Base-by-base conservation (phyloP, 2,888 invertebrate genomes). In the Agriopis leucophaearia region DNA sequence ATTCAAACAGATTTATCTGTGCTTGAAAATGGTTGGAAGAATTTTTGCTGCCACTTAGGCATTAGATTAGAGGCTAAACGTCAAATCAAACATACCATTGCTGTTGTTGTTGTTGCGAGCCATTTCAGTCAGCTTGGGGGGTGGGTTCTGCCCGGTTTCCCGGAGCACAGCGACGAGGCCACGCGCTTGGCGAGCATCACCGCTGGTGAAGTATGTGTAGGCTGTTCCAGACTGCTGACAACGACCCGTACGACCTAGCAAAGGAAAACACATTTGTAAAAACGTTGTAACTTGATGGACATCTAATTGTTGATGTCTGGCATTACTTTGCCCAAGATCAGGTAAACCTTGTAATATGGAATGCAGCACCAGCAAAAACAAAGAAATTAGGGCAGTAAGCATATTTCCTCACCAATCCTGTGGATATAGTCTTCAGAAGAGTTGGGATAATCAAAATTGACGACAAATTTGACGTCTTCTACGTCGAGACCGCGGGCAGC, bases 391-490 rank as follows among this genome's bases (percentile, higher is more conserved):
- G 1, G 5, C 3, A 27, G 13, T 27, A 35, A 18, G 0, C 10
- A 27, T 54, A 1, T 9, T 54, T 55, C 76, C 81, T 82, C 77
- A 90, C 96, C 99, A 90, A 99, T 99, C 78, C 99, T 96, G 89
- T 99, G 99, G 72, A 99, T 98, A 87, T 99, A 99, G 91, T 99
- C 99, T 91, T 99, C 99, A 13, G 98, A 98, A 64, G 98, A 98
- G 86, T 98, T 98, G 0, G 99, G 99, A 89, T 99, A 99, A 92
- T 99, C 99, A 88, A 96, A 99, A 91, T 99, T 99, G 79, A 99
- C 98, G 45, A 99, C 99, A 93, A 97, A 99, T 89, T 99, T 99
- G 63, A 99, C 98, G 89, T 99, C 99, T 88, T 99, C 98, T 38
- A 99, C 97, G 77, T 96, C 97, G 74, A 98, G 92, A 52, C 98